A percentile compares a stretch with the other conserved stretches of the same genome.
phyloP scores from a whole-genome alignment of 1,140 invertebrate species.

The Cotesia typhae region DNA sequence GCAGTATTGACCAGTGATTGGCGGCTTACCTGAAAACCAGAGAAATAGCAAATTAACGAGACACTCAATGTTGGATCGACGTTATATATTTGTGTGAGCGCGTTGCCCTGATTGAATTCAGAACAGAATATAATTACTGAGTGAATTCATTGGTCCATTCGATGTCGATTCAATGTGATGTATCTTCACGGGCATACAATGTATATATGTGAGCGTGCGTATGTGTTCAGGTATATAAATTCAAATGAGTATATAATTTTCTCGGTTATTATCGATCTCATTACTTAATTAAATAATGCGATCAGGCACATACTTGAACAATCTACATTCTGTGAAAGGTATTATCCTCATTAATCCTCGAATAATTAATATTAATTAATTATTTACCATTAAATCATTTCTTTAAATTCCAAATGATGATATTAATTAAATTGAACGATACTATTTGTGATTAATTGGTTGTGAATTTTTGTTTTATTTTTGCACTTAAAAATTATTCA shows the following conservation, averaged over 20 bases:
- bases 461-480: too few relatives aligned
- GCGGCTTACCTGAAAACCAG: slow-evolving; percentile 31
- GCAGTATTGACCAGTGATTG: slow-evolving; percentile 15
- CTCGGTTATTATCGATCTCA: slow-evolving; percentile 2
- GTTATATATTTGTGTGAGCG: too few relatives aligned
- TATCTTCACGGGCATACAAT: not conserved
- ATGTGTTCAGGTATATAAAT: too few relatives aligned
- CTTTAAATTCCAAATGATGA: not conserved
- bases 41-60: slow-evolving; percentile 22
- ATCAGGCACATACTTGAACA: too few relatives aligned
- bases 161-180: not conserved
- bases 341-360: too few relatives aligned
- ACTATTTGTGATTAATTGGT: not conserved
- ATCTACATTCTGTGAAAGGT: too few relatives aligned
- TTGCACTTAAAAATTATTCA: too few relatives aligned
- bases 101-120: slow-evolving; percentile 3
- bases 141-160: slow-evolving; percentile 2
- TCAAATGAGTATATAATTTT: too few relatives aligned
- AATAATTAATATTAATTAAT: not conserved
- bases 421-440: not conserved
- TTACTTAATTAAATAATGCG: slow-evolving; percentile 1
- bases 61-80: slow-evolving; percentile 10
- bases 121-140: slow-evolving; percentile 20
- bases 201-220: too few relatives aligned
- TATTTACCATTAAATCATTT: slow-evolving; percentile 2